A percentile compares a stretch with the other conserved stretches of the same genome.
Evolutionary conservation across 1,140 invertebrate genomes (phyloP).

Genomic region (Aphidius gifuensis): DNA sequence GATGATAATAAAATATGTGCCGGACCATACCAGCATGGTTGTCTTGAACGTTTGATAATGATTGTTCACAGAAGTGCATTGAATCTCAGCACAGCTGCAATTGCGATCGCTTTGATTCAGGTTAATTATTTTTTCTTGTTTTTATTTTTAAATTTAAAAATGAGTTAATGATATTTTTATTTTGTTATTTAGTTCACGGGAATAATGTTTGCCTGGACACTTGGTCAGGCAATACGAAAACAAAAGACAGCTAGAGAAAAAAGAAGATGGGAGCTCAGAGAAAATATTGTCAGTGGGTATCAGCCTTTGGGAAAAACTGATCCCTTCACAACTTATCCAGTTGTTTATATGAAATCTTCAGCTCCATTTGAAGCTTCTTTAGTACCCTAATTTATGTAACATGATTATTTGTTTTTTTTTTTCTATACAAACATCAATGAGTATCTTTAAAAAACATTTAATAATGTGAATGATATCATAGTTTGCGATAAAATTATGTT

Average conservation of each 20-base stretch:
- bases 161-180: constrained; percentile 1
- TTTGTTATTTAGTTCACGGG: constrained; percentile 68
- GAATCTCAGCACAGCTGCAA: constrained; percentile 73
- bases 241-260: constrained; percentile 71
- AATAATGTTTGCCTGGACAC: constrained; percentile 79
- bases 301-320: constrained; percentile 48
- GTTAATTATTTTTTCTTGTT: constrained; percentile 45
- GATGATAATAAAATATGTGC: constrained; percentile 36
- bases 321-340: constrained; percentile 40
- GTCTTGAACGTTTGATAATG: constrained; percentile 63
- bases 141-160: constrained; percentile 9
- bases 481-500: too few relatives aligned
- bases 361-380: constrained; percentile 29
- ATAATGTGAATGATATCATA: too few relatives aligned
- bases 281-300: constrained; percentile 55
- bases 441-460: too few relatives aligned
- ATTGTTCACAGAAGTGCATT: constrained; percentile 72
- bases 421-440: too few relatives aligned
- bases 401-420: background rate
- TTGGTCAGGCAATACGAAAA: constrained; percentile 77
- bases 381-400: background rate
- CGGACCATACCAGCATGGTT: constrained; percentile 61
- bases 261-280: constrained; percentile 65
- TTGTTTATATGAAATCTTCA: constrained; percentile 43
- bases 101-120: constrained; percentile 78